phyloP scores from a whole-genome alignment of 2,888 invertebrate genomes.

The Oscheius sp. region DNA sequence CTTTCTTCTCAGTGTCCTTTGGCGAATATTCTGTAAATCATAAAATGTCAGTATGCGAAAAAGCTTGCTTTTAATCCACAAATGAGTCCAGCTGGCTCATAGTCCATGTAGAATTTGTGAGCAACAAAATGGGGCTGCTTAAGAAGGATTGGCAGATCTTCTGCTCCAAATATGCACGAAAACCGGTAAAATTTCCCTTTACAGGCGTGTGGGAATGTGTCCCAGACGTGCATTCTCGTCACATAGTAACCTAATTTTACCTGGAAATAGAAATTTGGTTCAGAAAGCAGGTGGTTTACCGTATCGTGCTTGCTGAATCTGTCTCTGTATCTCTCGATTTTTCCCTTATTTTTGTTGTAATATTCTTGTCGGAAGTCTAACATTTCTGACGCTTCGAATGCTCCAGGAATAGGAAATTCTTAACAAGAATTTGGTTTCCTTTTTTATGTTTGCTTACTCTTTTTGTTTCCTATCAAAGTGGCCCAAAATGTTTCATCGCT shows the following conservation, averaged over 20 bases:
- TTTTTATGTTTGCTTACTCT: background rate
- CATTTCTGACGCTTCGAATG: background rate
- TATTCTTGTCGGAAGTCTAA: background rate
- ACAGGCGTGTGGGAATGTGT: constrained; percentile 2
- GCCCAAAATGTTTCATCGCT: constrained; percentile 57
- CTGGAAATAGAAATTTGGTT: background rate
- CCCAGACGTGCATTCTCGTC: constrained; percentile 7
- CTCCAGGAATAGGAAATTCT: background rate
- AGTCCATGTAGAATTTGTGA: constrained; percentile 52
- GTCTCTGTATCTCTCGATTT: background rate
- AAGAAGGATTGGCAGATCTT: constrained; percentile 38
- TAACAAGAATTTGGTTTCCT: background rate
- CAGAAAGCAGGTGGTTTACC: background rate
- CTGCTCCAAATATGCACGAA: constrained; percentile 50
- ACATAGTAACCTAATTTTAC: constrained; percentile 7
- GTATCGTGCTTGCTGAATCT: background rate
- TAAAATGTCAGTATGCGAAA: background rate
- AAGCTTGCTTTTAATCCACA: constrained; percentile 44
- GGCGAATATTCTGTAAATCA: background rate
- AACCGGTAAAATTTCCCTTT: constrained; percentile 26
- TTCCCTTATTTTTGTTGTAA: background rate
- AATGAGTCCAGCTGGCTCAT: constrained; percentile 46
- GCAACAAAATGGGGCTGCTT: constrained; percentile 42
- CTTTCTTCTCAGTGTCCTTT: background rate
- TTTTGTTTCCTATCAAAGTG: constrained; percentile 41